Conservation (phyloP, 2,888 invertebrate species). For the Drosophila ustulata region DNA sequence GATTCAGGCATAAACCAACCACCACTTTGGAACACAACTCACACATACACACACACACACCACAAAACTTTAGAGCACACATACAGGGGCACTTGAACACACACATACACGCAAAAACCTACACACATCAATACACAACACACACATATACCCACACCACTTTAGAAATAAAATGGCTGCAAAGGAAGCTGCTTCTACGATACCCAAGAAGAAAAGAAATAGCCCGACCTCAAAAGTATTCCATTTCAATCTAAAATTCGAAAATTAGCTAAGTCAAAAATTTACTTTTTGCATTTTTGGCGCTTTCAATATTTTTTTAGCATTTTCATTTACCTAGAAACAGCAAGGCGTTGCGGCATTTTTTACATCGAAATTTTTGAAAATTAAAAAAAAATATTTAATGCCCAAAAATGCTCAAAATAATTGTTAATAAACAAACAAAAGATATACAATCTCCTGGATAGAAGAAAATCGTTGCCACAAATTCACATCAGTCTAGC, state of each 20-base stretch:
- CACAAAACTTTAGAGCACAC: constrained; percentile 56
- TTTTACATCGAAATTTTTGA: constrained; percentile 55
- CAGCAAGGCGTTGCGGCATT: constrained; percentile 68
- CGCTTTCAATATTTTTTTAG: constrained; percentile 72
- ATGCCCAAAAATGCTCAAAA: constrained; percentile 62
- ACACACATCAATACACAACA: constrained; percentile 31
- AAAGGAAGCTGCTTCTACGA: constrained; percentile 81
- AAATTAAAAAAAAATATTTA: constrained; percentile 72
- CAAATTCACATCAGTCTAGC: constrained; percentile 3
- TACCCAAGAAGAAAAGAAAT: constrained; percentile 82
- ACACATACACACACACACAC: constrained; percentile 47
- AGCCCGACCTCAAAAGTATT: constrained; percentile 61
- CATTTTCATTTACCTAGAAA: constrained; percentile 62
- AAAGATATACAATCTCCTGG: constrained; percentile 21
- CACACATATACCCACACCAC: constrained; percentile 56
- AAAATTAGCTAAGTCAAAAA: constrained; percentile 22
- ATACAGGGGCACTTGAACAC: constrained; percentile 59
- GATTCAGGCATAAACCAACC: constrained; percentile 70
- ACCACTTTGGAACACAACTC: constrained; percentile 62
- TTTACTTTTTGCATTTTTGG: constrained; percentile 56
- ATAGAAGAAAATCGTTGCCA: constrained; percentile 50
- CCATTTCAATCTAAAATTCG: constrained; percentile 9
- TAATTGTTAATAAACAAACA: constrained; percentile 3
- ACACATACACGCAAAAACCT: constrained; percentile 33
- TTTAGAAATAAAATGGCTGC: constrained; percentile 79